phyloP scores from a whole-genome alignment of 2,888 invertebrate species.

The Hydriomena furcata region DNA sequence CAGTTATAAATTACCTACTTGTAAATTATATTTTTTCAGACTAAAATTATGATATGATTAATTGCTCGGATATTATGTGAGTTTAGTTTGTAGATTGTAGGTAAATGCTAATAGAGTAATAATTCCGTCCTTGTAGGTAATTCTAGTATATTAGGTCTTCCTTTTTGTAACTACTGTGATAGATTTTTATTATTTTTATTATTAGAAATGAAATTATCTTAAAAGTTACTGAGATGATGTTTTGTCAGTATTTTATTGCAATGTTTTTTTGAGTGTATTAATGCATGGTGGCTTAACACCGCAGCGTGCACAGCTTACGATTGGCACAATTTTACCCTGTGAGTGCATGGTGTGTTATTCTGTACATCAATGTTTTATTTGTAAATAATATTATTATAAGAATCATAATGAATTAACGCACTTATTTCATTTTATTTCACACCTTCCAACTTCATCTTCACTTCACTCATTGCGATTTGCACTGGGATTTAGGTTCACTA shows the following conservation, averaged over 20 bases:
- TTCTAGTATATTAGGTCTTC: conserved; percentile 57
- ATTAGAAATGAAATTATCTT: conserved; percentile 41
- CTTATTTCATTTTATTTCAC: conserved; percentile 77
- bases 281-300: conserved; percentile 74
- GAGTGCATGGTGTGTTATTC: conserved; percentile 83
- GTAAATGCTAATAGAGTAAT: conserved; percentile 22
- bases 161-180: conserved; percentile 63
- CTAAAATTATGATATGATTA: conserved; percentile 22
- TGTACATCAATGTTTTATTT: conserved; percentile 65
- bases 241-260: conserved; percentile 51
- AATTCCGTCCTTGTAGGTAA: conserved; percentile 59
- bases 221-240: conserved; percentile 36
- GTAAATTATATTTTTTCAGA: conserved; percentile 19
- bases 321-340: conserved; percentile 67
- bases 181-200: conserved; percentile 44
- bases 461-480: conserved; percentile 52
- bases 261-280: conserved; percentile 49
- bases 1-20: conserved; percentile 9
- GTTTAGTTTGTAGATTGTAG: conserved; percentile 23
- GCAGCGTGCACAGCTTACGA: conserved; percentile 75
- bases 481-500: conserved; percentile 28
- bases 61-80: conserved; percentile 18
- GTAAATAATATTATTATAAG: conserved; percentile 80
- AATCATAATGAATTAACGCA: conserved; percentile 78
- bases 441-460: conserved; percentile 67